Evolutionary conservation across 2,888 invertebrate genomes (phyloP).

Genomic region (Amphiduros pacificus): DNA sequence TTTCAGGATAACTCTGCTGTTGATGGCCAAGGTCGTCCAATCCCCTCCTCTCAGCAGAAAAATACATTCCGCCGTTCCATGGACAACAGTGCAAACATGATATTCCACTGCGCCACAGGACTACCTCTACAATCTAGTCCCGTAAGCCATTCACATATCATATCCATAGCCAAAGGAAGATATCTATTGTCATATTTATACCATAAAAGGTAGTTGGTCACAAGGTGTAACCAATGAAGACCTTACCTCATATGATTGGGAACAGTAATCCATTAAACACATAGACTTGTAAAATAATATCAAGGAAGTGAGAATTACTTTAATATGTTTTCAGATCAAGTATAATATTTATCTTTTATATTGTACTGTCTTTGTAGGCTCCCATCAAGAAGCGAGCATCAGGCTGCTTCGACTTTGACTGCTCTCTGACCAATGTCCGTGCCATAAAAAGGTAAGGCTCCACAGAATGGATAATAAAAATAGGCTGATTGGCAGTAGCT

Average conservation of each 20-base stretch:
- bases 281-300: too few relatives aligned
- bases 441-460: constrained; percentile 77
- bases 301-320: too few relatives aligned
- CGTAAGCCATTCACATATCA: constrained; percentile 59
- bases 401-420: constrained; percentile 81
- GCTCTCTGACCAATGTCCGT: constrained; percentile 72
- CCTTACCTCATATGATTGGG: too few relatives aligned
- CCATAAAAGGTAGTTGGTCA: too few relatives aligned
- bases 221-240: not conserved
- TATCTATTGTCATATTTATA: not conserved
- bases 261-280: too few relatives aligned
- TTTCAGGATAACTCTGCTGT: too few relatives aligned
- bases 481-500: too few relatives aligned
- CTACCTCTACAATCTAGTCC: constrained; percentile 84
- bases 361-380: constrained; percentile 63
- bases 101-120: constrained; percentile 80
- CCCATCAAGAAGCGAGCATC: constrained; percentile 75
- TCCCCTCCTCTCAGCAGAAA: too few relatives aligned
- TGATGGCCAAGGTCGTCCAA: too few relatives aligned
- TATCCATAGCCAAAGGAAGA: not conserved
- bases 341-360: not conserved
- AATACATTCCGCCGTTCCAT: constrained; percentile 74
- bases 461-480: too few relatives aligned
- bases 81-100: constrained; percentile 79
- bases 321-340: too few relatives aligned